Percentiles rank a stretch among this genome's conserved stretches.
phyloP scores from a whole-genome alignment of 2,888 invertebrate genomes.

The Chymomyza amoena region DNA sequence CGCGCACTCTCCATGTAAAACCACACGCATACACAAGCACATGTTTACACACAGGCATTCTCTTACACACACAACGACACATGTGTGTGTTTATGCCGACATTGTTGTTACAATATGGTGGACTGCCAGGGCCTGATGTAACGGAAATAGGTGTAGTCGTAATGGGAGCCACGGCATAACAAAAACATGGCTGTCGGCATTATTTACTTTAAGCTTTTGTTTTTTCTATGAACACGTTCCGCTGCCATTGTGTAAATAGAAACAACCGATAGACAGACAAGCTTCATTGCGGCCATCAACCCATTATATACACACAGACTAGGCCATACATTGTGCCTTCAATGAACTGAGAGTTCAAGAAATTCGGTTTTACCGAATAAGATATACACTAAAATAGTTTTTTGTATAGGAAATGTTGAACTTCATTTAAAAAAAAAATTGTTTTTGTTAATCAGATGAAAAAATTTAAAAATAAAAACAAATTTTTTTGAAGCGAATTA shows the following conservation, averaged over 20 bases:
- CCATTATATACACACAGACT: background rate
- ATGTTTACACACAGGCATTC: background rate
- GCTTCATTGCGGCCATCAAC: background rate
- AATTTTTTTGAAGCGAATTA: no score
- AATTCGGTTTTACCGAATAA: no score
- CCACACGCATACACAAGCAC: background rate
- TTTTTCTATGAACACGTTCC: background rate
- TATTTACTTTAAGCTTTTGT: constrained; percentile 24
- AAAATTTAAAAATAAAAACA: no score
- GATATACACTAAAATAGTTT: no score
- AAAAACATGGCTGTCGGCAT: constrained; percentile 20
- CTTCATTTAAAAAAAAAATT: no score
- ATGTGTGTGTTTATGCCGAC: background rate
- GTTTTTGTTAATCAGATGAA: no score
- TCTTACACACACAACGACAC: background rate
- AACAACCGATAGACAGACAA: background rate
- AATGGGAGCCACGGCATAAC: constrained; percentile 26
- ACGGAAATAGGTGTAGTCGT: constrained; percentile 22
- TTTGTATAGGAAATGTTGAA: no score
- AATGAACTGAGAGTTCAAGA: background rate
- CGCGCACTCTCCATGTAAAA: constrained; percentile 11
- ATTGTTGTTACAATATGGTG: background rate
- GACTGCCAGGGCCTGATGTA: background rate
- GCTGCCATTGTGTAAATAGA: constrained; percentile 1
- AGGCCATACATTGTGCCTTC: background rate